These are phyloP conservation scores for Xenopus laevis DNA, from an alignment of 2,113 vertebrate species.

Conservation along the genomic window DNA sequence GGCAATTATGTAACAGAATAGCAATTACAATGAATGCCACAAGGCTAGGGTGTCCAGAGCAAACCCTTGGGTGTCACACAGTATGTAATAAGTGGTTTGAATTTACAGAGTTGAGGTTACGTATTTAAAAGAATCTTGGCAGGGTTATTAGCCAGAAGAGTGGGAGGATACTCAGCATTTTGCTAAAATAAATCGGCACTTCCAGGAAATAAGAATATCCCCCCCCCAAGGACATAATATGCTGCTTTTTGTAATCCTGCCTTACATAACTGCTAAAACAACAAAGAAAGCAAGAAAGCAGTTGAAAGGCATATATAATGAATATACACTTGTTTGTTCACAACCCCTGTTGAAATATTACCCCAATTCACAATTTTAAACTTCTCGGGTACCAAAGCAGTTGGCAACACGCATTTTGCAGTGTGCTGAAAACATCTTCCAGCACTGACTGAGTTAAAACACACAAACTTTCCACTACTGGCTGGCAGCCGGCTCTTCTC, in stretches of 20 bases:
- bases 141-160: too few relatives aligned
- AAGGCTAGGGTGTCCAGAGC: not conserved
- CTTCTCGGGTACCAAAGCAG: not conserved
- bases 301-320: conserved; percentile 83
- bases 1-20: not conserved
- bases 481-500: conserved; percentile 39
- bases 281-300: conserved; percentile 68
- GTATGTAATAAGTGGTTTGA: not conserved
- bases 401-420: not conserved
- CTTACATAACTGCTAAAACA: conserved; percentile 25
- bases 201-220: not conserved
- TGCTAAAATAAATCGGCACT: not conserved
- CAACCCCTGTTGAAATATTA: conserved; percentile 55
- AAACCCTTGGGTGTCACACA: not conserved
- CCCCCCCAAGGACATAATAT: conserved; percentile 8
- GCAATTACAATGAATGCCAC: too few relatives aligned
- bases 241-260: conserved; percentile 6
- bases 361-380: conserved; percentile 57
- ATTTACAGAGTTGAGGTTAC: too few relatives aligned
- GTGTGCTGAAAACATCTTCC: not conserved
- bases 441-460: conserved; percentile 11
- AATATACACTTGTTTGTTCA: conserved; percentile 65
- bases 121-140: too few relatives aligned
- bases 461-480: conserved; percentile 17
- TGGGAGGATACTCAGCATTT: too few relatives aligned